These are phyloP conservation scores for Coracias cyanogaster DNA, from an alignment of 2,797 vertebrate species.

Conservation along the genomic window DNA sequence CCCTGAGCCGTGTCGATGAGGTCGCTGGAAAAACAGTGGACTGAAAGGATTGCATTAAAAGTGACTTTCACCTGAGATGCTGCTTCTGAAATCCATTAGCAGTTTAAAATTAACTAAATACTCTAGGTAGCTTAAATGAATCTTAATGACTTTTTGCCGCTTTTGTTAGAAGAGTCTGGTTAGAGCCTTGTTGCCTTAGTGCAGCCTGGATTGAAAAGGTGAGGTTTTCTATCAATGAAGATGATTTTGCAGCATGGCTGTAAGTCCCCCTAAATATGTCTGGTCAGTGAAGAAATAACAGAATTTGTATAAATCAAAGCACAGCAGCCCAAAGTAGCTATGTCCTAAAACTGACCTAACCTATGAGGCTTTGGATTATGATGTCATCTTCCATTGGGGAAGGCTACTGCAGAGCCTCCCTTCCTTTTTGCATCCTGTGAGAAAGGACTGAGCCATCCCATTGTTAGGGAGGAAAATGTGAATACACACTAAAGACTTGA, in stretches of 20 bases:
- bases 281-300: background rate
- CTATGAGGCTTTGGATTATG: background rate
- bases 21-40: background rate
- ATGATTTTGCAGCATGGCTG: background rate
- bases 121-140: background rate
- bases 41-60: background rate
- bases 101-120: conserved; percentile 14
- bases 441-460: background rate
- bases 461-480: background rate
- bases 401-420: background rate
- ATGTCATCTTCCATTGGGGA: background rate
- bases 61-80: background rate
- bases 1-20: background rate
- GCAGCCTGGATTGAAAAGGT: background rate
- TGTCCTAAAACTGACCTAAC: background rate
- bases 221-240: background rate
- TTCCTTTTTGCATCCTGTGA: background rate
- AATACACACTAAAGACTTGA: background rate
- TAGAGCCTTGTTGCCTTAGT: background rate
- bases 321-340: background rate
- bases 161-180: background rate
- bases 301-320: background rate
- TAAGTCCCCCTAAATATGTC: background rate
- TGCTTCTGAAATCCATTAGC: background rate
- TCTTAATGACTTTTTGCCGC: background rate